These are phyloP conservation scores for Caenorhabditis parvicauda DNA, from an alignment of 2,888 invertebrate species.

Conservation along the genomic window DNA sequence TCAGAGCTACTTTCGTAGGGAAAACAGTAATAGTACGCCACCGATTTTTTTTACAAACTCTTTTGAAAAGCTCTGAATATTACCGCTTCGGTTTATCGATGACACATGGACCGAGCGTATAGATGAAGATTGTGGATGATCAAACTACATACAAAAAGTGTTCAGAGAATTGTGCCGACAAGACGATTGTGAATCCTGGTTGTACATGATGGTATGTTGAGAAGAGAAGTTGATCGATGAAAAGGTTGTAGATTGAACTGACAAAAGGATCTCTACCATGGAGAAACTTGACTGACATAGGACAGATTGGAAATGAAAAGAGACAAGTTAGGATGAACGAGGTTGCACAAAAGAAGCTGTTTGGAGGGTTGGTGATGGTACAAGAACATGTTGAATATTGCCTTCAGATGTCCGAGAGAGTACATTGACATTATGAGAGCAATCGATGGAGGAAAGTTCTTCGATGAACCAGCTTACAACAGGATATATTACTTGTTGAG, in stretches of 20 bases:
- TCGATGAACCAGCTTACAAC: conserved; percentile 50
- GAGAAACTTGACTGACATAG: conserved; percentile 51
- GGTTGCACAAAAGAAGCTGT: conserved; percentile 38
- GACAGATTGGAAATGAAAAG: conserved; percentile 46
- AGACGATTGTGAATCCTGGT: conserved; percentile 51
- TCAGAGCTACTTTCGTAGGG: too few species aligned
- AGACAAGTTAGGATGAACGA: conserved; percentile 29
- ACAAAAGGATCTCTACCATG: conserved; percentile 51
- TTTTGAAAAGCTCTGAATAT: too few species aligned
- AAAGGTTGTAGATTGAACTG: conserved; percentile 33
- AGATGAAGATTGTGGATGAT: too few species aligned
- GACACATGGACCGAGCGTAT: too few species aligned
- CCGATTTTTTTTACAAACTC: too few species aligned
- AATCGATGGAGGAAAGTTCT: conserved; percentile 48
- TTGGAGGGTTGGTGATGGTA: conserved; percentile 33
- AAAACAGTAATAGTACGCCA: too few species aligned
- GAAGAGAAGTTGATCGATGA: background rate
- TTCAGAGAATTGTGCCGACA: conserved; percentile 43
- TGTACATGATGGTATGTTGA: conserved; percentile 42
- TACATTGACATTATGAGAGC: conserved; percentile 41
- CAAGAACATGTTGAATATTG: background rate
- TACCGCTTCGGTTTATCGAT: too few species aligned
- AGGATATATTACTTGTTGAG: conserved; percentile 42
- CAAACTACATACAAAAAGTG: background rate
- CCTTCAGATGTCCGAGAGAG: conserved; percentile 39